Evolutionary conservation across 2,797 vertebrate genomes (phyloP).

Genomic region (Dicrostonyx torquatus): DNA sequence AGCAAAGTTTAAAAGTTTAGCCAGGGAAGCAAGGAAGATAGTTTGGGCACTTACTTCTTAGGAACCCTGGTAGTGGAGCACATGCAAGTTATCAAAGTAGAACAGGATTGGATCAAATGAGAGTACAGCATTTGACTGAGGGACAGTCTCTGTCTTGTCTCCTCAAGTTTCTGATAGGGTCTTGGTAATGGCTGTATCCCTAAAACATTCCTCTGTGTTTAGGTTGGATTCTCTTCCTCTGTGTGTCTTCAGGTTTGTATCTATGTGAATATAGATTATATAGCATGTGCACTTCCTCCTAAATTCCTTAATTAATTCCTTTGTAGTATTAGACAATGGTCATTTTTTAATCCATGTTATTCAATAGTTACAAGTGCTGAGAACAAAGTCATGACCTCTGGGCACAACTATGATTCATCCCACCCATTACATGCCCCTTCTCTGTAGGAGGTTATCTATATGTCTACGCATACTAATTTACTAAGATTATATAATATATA

Average conservation of each 20-base stretch:
- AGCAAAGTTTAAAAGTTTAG: not conserved
- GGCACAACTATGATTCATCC: not conserved
- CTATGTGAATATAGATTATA: not conserved
- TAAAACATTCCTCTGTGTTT: rapidly evolving
- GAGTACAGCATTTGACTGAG: too few species aligned
- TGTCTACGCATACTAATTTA: not conserved
- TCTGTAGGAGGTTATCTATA: not conserved
- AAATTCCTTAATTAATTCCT: not conserved
- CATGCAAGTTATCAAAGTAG: not conserved
- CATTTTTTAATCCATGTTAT: not conserved
- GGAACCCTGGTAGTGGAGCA: too few species aligned
- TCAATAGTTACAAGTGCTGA: not conserved
- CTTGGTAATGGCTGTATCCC: not conserved
- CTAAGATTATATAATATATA: not conserved
- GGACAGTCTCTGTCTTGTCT: not conserved
- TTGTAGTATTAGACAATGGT: not conserved
- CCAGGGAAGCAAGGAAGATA: not conserved
- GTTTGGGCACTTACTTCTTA: not conserved
- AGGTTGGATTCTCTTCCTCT: not conserved
- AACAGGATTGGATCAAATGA: too few species aligned
- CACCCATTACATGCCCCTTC: not conserved
- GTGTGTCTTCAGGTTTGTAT: not conserved
- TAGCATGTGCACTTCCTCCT: not conserved
- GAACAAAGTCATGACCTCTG: not conserved
- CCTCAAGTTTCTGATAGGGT: not conserved